Base-by-base conservation (phyloP, 2,888 invertebrate genomes). In the Ormyrus labotus region DNA sequence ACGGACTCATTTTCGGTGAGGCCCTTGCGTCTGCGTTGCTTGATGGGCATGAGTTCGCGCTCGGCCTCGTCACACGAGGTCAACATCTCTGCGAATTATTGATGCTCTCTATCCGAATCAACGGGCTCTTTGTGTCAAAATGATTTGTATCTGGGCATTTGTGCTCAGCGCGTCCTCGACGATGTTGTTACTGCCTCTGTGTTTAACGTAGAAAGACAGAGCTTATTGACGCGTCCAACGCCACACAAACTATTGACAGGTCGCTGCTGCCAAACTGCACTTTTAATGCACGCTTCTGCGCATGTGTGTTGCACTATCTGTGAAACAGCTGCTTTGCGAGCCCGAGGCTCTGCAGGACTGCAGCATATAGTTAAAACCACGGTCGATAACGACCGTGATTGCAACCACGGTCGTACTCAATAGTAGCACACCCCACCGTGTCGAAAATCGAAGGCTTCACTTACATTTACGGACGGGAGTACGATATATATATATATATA, bases 61-160 rank as follows among this genome's bases (percentile, higher is more conserved):
- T 87, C 89, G 57, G 86, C 85, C 83, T 88, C 88, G 83, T 87
- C 87, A 84, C 87, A 86, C 80, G 82, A 80, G 80, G 88, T 87
- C 84, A 89, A 87, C 89, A 89, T 89, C 86, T 86, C 87, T 50
- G 34, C 67, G 57, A 11, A 11, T 47, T n/a, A 7, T 57, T 13
- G 6, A 11, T 47, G 60, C 11, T 13, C 13, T 19, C 61, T 7
- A 50, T 50, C 13, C 45, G 9, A n/a, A n/a, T 7, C 13, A 5
- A 7, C 50, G 70, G 13, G 9, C n/a, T 53, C 19, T 19, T 13
- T 53, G 34, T 67, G 34, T 10, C 58, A 2, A 3, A 60, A 34
- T 50, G 51, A 6, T 7, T 69, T 13, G 58, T 58, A 53, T 58
- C 19, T 75, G 68, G 60, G 67, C 13, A 47, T 75, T n/a, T 51